phyloP scores from a whole-genome alignment of 2,797 vertebrate genomes.

The Steatocranus sp. region DNA sequence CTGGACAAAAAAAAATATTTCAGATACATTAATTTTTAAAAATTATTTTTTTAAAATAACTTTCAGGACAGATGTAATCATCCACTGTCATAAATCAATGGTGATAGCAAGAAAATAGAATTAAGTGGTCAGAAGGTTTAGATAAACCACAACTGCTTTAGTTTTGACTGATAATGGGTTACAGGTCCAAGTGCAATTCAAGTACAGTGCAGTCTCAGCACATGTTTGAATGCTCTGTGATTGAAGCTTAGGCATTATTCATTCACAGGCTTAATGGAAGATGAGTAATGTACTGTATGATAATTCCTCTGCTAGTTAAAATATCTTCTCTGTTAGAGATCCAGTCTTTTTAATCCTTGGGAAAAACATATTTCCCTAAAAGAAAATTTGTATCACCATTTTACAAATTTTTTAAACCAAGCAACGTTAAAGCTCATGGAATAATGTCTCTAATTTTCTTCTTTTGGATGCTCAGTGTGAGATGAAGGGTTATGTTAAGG shows the following conservation, averaged over 20 bases:
- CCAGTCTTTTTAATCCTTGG: background rate
- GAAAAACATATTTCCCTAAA: background rate
- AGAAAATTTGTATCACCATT: background rate
- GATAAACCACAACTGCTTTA: background rate
- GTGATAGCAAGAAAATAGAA: background rate
- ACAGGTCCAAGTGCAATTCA: background rate
- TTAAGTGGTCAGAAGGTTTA: background rate
- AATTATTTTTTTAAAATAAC: too few species aligned
- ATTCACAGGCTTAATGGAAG: background rate
- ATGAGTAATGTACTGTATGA: background rate
- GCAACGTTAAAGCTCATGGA: background rate
- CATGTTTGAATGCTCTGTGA: background rate
- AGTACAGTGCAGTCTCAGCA: background rate
- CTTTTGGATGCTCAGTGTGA: background rate
- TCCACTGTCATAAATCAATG: background rate
- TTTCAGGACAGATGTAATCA: too few species aligned
- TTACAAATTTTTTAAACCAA: background rate
- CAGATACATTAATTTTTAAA: background rate
- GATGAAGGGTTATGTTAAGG: background rate
- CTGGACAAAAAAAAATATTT: background rate
- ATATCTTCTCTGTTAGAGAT: background rate
- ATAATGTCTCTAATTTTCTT: background rate
- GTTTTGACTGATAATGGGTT: background rate
- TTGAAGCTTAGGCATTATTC: background rate
- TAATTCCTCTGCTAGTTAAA: background rate